Evolutionary conservation across 1,140 invertebrate genomes (phyloP), one percentile per base, ranked within the genome.

Genomic region (Anastatus disparis): DNA sequence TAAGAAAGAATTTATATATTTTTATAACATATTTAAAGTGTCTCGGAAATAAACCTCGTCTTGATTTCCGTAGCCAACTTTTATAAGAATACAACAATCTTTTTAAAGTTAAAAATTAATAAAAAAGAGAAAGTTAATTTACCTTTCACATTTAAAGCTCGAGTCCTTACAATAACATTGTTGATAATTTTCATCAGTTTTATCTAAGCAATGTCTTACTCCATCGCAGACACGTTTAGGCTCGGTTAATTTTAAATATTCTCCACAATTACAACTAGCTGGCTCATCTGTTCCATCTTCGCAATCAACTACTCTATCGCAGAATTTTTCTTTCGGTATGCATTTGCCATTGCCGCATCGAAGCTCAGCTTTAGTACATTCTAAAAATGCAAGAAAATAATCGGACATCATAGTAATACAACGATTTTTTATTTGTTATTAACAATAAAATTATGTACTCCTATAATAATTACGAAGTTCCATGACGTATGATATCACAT

Each of bases 171-270:
- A 93, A 17, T 85, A 82, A 75, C 93, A 94, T 6, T 87, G 81
- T 35, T 84, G 78, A 0, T 88, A 88, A 67, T 89, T 87, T 82
- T 96, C 95, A 79, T 96, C 95, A 29, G 88, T 90, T 76, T 92
- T 91, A 78, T 96, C 94, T 48, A 87, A 85, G 78, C 95, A 97
- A 79, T 96, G 90, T 26, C 91, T 84, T 6, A 90, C 85, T 9
- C 93, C 92, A 81, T 96, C 93, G 79, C 95, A 96, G 29, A 95
- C 82, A 64, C 88, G 88, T 4, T 87, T 82, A 9, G 91, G 90
- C 71, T 87, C 81, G 0, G 90, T 90, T 13, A 91, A 83, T 63
- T 87, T 87, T 61, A 95, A 78, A 78, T 93, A 94, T 35, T 87
- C 85, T 3, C 87, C 86, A 74, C 93, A 94, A 17, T 84, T 90